These are phyloP conservation scores for Echinometra lucunter DNA, from an alignment of 53 echinoderm and acorn worm species.

Conservation along the genomic window DNA sequence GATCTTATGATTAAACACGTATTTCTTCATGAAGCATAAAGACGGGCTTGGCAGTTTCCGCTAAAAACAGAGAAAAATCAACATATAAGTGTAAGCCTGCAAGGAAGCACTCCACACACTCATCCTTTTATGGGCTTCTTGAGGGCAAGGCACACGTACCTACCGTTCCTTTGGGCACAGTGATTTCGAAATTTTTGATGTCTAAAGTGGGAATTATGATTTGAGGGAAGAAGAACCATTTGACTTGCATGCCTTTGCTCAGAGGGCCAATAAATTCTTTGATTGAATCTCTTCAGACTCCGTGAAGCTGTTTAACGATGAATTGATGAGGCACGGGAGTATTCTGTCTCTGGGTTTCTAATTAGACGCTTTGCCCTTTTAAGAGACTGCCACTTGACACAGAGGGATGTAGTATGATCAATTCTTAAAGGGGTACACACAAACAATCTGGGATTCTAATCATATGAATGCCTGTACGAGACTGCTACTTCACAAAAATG, in stretches of 20 bases:
- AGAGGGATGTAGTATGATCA: background rate
- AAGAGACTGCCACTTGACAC: slow-evolving; percentile 41
- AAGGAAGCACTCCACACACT: slow-evolving; percentile 4
- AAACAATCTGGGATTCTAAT: too few relatives aligned
- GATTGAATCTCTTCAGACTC: slow-evolving; percentile 59
- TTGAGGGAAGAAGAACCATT: slow-evolving; percentile 54
- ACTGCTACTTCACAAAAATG: too few relatives aligned
- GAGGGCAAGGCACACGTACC: background rate
- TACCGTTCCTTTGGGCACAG: slow-evolving; percentile 3
- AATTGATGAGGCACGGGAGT: slow-evolving; percentile 57
- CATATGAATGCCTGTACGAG: too few relatives aligned
- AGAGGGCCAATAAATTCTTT: slow-evolving; percentile 55
- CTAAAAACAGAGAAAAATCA: slow-evolving; percentile 19
- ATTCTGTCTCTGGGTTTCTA: slow-evolving; percentile 53
- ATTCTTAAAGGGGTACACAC: slow-evolving; percentile 13
- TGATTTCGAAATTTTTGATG: background rate
- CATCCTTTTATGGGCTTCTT: background rate
- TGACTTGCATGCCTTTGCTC: slow-evolving; percentile 53
- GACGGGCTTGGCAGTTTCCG: background rate
- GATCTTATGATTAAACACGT: background rate
- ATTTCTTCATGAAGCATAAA: background rate
- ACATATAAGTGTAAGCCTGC: background rate
- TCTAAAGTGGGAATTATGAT: slow-evolving; percentile 52
- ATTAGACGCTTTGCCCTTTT: slow-evolving; percentile 40
- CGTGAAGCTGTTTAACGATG: slow-evolving; percentile 56